Percentiles rank a stretch among this genome's conserved stretches.
These are phyloP conservation scores for Phrynocephalus versicolor DNA, from an alignment of 2,113 vertebrate species.

Conservation along the genomic window DNA sequence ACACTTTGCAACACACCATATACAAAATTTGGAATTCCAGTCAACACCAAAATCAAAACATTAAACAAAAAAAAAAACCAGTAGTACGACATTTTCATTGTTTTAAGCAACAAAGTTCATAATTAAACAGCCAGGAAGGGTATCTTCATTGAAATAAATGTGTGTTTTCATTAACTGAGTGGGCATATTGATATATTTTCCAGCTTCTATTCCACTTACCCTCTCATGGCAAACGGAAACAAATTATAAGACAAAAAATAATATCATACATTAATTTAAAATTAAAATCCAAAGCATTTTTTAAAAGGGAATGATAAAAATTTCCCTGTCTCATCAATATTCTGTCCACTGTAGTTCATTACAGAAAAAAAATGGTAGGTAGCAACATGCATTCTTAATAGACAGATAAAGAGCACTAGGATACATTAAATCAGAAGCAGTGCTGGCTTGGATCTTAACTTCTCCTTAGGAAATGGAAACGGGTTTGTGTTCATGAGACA, in stretches of 20 bases:
- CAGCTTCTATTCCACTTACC: background rate
- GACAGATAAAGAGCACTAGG: background rate
- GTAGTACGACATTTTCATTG: background rate
- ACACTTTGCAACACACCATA: background rate
- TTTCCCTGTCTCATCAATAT: background rate
- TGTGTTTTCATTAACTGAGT: background rate
- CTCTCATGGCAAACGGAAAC: background rate
- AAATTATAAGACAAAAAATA: background rate
- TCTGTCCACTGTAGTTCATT: background rate
- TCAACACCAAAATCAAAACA: background rate
- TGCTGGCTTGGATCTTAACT: background rate
- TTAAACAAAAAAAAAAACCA: background rate
- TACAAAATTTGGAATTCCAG: background rate
- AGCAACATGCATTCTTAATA: background rate
- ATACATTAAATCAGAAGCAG: background rate
- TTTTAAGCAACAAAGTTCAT: background rate
- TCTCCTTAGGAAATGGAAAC: background rate
- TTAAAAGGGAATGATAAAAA: background rate
- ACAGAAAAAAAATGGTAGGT: background rate
- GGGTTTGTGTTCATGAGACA: background rate
- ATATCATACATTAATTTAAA: background rate
- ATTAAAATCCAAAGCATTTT: background rate
- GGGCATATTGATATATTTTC: background rate
- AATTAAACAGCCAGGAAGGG: background rate
- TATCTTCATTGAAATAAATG: background rate